Percentiles rank a stretch among this genome's conserved stretches.
Evolutionary conservation across 2,888 invertebrate genomes (phyloP).

Genomic region (Blera fallax): DNA sequence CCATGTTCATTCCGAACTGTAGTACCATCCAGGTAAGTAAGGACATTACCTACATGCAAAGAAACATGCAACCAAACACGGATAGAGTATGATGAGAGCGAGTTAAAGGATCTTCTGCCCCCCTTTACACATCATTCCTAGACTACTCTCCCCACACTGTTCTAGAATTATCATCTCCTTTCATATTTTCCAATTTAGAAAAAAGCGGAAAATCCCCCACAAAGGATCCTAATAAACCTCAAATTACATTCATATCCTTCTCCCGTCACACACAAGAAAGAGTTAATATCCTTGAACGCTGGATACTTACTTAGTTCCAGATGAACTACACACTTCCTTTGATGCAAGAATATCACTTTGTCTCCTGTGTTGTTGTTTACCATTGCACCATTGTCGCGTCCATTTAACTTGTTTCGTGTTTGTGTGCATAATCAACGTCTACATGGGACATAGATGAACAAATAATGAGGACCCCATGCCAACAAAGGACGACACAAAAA

Average conservation of each 20-base stretch:
- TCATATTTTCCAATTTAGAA: neutral
- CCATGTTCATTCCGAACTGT: too few relatives aligned
- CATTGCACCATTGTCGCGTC: constrained; percentile 31
- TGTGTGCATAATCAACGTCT: constrained; percentile 4
- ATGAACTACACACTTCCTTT: constrained; percentile 38
- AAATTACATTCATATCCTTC: constrained; percentile 8
- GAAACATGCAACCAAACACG: too few relatives aligned
- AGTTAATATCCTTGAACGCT: constrained; percentile 45
- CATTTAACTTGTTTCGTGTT: constrained; percentile 23
- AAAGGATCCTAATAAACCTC: constrained; percentile 18
- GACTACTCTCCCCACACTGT: neutral
- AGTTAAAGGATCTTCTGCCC: too few relatives aligned
- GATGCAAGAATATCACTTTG: constrained; percentile 24
- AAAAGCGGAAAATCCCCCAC: neutral
- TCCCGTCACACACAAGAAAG: neutral
- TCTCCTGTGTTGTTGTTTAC: neutral
- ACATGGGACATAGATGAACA: neutral
- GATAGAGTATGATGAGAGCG: too few relatives aligned
- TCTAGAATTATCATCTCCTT: neutral
- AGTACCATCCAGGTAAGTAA: too few relatives aligned
- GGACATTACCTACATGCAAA: too few relatives aligned
- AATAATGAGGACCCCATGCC: neutral
- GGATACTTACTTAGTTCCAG: constrained; percentile 28
- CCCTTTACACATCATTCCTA: too few relatives aligned
- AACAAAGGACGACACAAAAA: constrained; percentile 31